Base-by-base conservation (phyloP, 2,888 invertebrate species). In the Diarsia brunnea region DNA sequence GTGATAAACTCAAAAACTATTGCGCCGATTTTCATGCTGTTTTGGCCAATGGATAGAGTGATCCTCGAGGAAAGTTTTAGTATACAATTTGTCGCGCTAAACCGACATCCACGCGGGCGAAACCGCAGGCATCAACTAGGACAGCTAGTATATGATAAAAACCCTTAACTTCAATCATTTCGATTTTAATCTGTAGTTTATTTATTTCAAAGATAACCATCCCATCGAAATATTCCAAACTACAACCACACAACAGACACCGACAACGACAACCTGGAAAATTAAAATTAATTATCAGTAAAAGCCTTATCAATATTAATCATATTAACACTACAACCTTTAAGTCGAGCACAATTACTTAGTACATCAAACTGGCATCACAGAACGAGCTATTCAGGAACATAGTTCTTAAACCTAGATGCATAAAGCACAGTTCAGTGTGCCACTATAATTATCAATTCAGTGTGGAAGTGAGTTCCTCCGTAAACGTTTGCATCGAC, bases 401-500 rank as follows among this genome's bases (percentile, higher is more conserved):
- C 5, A 7, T 38, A 77, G 79, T 75, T 75, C 75, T 69, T 78
- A 79, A 71, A 79, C 69, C 77, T 78, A 84, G 83, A 84, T 81
- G 88, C 79, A 81, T 63, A 80, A 47, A 73, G 79, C 75, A 81
- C 77, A 87, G 85, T 85, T 88, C 87, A 83, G 89, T 90, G 86
- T 86, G 85, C 88, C 75, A 31, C 53, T 90, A 92, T 14, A 5
- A 27, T 93, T 92, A 93, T 91, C 89, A 91, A 92, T 93, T 92
- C 92, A 92, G 88, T 87, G 81, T 82, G 90, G 91, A 89, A 91
- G 89, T 92, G 89, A 88, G 91, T 92, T 92, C 84, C 91, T 88
- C 89, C 90, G 90, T 91, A 91, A 92, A 92, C 91, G 91, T 92
- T 92, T 91, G 89, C 90, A 89, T 92, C 90, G 90, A 89, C 88